Evolutionary conservation across 2,888 invertebrate genomes (phyloP).

Genomic region (Emesis furor): DNA sequence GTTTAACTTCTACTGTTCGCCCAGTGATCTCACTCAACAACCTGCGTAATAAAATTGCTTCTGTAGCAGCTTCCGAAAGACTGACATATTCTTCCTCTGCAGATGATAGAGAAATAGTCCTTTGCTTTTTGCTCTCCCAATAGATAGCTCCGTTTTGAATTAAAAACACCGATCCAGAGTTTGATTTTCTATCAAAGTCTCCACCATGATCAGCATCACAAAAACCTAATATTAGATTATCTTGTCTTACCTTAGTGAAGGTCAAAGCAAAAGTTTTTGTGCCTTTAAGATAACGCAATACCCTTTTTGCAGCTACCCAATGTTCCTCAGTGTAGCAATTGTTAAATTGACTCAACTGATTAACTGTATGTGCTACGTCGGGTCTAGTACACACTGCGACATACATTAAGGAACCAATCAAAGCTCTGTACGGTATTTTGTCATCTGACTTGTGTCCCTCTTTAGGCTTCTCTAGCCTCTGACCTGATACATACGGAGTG

Average conservation of each 20-base stretch:
- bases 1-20: too few relatives aligned
- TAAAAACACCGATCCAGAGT: conserved; percentile 64
- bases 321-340: conserved; percentile 47
- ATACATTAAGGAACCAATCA: conserved; percentile 63
- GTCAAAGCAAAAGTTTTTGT: conserved; percentile 49
- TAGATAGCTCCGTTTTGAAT: background rate
- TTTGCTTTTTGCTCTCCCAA: conserved; percentile 46
- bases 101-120: conserved; percentile 36
- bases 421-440: conserved; percentile 29
- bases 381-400: conserved; percentile 65
- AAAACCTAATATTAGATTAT: conserved; percentile 35
- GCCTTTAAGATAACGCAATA: conserved; percentile 68
- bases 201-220: conserved; percentile 67
- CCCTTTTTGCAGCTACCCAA: conserved; percentile 69
- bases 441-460: background rate
- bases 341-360: conserved; percentile 68
- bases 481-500: conserved; percentile 38
- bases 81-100: too few relatives aligned
- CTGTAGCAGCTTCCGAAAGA: too few relatives aligned
- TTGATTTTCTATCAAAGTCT: conserved; percentile 57
- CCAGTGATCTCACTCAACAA: too few relatives aligned
- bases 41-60: too few relatives aligned
- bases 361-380: conserved; percentile 66
- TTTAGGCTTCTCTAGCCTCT: background rate
- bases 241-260: too few relatives aligned